Conservation (phyloP, 2,113 vertebrate species). For the Eulemur macaco region DNA sequence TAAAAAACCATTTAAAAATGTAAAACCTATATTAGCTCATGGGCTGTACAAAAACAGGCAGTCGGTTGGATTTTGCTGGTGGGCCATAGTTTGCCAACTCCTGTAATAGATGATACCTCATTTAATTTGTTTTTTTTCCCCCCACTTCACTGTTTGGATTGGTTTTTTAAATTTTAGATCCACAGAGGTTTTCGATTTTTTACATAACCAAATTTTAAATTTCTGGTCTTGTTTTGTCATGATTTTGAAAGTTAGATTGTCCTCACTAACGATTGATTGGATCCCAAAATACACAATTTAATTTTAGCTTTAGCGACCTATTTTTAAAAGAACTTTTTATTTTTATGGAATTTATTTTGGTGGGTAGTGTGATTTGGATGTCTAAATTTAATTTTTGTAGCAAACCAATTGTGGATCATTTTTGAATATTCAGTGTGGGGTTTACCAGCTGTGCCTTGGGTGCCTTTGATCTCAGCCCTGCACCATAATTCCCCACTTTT, state of each 20-base stretch:
- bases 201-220: background rate
- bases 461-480: background rate
- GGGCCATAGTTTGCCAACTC: background rate
- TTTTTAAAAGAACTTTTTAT: slow-evolving; percentile 42
- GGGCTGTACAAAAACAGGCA: background rate
- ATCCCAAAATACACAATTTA: background rate
- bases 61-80: background rate
- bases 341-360: slow-evolving; percentile 53
- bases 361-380: background rate
- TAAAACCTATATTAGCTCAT: background rate
- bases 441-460: background rate
- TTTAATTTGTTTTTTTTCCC: background rate
- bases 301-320: slow-evolving; percentile 9
- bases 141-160: background rate
- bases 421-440: background rate
- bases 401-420: background rate
- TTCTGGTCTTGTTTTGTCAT: background rate
- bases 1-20: background rate
- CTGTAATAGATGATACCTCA: background rate
- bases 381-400: slow-evolving; percentile 39
- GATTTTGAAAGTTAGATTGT: slow-evolving; percentile 40
- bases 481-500: background rate
- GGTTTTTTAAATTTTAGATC: background rate
- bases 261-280: background rate
- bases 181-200: background rate